Conservation (phyloP, 2,113 vertebrate genomes). For the Pseudorhombus dupliciocellatus region DNA sequence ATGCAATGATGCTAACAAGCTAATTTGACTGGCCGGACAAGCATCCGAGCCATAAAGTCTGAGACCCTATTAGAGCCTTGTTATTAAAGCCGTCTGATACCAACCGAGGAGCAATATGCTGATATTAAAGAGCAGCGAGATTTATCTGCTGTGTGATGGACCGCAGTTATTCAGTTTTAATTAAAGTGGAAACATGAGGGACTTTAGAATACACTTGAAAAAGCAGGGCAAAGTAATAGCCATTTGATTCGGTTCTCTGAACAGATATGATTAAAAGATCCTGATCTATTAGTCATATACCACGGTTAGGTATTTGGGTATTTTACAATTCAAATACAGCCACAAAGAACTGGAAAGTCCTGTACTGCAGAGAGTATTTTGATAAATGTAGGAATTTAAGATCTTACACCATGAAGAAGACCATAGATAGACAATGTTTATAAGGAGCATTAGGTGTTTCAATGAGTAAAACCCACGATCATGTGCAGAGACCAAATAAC, state of each 20-base stretch:
- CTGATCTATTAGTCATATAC: conserved; percentile 31
- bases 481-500: conserved; percentile 8
- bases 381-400: neutral
- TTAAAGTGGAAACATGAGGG: conserved; percentile 25
- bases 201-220: neutral
- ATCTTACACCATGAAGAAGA: neutral
- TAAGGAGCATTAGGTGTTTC: neutral
- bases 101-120: conserved; percentile 56
- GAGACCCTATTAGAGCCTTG: conserved; percentile 18
- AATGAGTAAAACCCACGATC: neutral
- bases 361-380: conserved; percentile 17
- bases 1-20: conserved; percentile 65
- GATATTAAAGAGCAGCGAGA: conserved; percentile 13
- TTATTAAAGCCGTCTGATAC: conserved; percentile 51
- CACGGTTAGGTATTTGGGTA: conserved; percentile 36
- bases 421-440: neutral
- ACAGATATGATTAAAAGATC: conserved; percentile 33
- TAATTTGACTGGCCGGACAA: conserved; percentile 48
- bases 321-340: conserved; percentile 62
- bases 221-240: neutral
- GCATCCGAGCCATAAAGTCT: conserved; percentile 42
- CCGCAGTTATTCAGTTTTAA: conserved; percentile 41
- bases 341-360: conserved; percentile 30
- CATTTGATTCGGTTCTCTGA: conserved; percentile 17
- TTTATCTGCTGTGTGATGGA: conserved; percentile 22